phyloP scores from a whole-genome alignment of 1,140 invertebrate species.

The Manduca sexta region DNA sequence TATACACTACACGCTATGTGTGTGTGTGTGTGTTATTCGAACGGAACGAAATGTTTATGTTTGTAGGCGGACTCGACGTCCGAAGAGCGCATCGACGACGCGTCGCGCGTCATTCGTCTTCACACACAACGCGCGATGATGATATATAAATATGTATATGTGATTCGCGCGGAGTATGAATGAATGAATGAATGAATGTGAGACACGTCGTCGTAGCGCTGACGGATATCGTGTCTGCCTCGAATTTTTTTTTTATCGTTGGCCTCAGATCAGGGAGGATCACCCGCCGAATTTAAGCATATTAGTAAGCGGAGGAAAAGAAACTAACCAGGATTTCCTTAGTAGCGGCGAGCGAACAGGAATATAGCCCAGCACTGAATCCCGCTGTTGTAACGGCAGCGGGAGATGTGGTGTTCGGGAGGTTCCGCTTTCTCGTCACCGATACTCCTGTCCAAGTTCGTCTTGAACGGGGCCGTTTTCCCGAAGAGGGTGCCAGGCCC shows the following conservation, averaged over 20 bases:
- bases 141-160: no score
- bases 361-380: constrained; percentile 79
- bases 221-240: constrained; percentile 8
- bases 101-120: no score
- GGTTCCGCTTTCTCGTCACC: constrained; percentile 58
- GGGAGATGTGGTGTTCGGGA: constrained; percentile 81
- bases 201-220: neutral
- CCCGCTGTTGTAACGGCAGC: constrained; percentile 56
- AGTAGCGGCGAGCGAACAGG: constrained; percentile 91
- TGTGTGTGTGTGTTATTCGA: constrained; percentile 24
- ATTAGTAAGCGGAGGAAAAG: constrained; percentile 94
- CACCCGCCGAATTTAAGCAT: constrained; percentile 91
- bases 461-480: constrained; percentile 79
- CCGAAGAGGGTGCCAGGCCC: constrained; percentile 83
- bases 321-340: constrained; percentile 91
- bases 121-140: no score
- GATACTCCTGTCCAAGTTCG: constrained; percentile 76
- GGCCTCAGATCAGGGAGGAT: constrained; percentile 82
- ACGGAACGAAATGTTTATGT: neutral
- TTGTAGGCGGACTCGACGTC: constrained; percentile 9
- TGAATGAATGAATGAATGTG: no score
- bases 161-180: no score
- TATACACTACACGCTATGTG: constrained; percentile 2
- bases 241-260: constrained; percentile 21
- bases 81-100: constrained; percentile 7